A percentile compares a stretch with the other conserved stretches of the same genome.
Conservation (phyloP, 2,113 vertebrate species). For the Emydocephalus ijimae region DNA sequence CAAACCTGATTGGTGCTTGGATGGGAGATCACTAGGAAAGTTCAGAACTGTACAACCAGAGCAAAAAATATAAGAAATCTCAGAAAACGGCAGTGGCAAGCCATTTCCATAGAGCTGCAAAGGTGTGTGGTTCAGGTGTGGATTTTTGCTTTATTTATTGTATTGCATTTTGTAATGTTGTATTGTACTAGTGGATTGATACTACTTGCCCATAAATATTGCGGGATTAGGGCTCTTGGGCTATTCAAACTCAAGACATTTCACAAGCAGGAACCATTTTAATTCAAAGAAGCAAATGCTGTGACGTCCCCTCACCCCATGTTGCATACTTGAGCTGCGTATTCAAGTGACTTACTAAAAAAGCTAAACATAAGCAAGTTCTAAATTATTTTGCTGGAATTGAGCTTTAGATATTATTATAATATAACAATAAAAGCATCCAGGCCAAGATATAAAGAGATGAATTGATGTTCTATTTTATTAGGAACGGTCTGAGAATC, state of each 20-base stretch:
- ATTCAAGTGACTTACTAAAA: not conserved
- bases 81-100: not conserved
- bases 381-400: slow-evolving; percentile 1
- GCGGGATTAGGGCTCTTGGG: not conserved
- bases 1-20: not conserved
- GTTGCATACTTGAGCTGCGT: not conserved
- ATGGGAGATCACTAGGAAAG: not conserved
- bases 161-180: not conserved
- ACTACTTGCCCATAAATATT: not conserved
- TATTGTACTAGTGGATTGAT: not conserved
- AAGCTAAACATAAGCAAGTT: not conserved
- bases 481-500: not conserved
- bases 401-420: not conserved
- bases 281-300: not conserved
- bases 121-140: not conserved
- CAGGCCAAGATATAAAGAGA: not conserved
- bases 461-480: not conserved
- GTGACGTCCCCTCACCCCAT: not conserved
- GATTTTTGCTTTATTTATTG: not conserved
- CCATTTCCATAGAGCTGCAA: not conserved
- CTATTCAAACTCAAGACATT: not conserved
- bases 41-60: not conserved
- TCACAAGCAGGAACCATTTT: not conserved
- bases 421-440: not conserved
- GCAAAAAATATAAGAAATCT: not conserved